Evolutionary conservation across 2,888 invertebrate genomes (phyloP).

Genomic region (Pachycephus smyrnensis): DNA sequence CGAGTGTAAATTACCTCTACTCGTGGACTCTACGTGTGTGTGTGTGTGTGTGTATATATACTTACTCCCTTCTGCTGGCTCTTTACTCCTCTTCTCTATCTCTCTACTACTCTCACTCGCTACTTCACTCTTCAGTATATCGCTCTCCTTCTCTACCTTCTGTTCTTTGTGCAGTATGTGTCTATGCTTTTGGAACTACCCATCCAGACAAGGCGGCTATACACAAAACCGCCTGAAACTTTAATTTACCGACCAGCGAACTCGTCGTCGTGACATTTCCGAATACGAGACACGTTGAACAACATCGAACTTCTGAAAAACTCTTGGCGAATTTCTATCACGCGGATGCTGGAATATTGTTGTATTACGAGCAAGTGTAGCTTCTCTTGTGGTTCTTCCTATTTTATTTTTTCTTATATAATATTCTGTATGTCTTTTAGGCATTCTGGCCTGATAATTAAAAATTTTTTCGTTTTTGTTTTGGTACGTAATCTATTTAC

Average conservation of each 20-base stretch:
- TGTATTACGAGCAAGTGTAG: too few relatives aligned
- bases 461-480: slow-evolving; percentile 17
- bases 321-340: neutral
- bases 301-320: neutral
- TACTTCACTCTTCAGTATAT: neutral
- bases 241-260: neutral
- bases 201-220: neutral
- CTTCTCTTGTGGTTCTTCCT: too few relatives aligned
- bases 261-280: neutral
- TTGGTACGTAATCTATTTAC: neutral
- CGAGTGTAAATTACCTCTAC: neutral
- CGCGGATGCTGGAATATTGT: neutral
- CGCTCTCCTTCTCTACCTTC: neutral
- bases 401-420: neutral
- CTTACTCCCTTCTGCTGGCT: neutral
- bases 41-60: neutral
- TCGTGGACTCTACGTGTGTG: neutral
- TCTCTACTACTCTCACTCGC: neutral
- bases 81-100: neutral
- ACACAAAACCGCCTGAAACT: neutral
- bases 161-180: neutral
- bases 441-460: slow-evolving; percentile 8
- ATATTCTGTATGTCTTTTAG: slow-evolving; percentile 22
- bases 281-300: neutral
- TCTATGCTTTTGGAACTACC: neutral